These are phyloP conservation scores for Asobara japonica DNA, from an alignment of 1,140 invertebrate species.

Conservation along the genomic window DNA sequence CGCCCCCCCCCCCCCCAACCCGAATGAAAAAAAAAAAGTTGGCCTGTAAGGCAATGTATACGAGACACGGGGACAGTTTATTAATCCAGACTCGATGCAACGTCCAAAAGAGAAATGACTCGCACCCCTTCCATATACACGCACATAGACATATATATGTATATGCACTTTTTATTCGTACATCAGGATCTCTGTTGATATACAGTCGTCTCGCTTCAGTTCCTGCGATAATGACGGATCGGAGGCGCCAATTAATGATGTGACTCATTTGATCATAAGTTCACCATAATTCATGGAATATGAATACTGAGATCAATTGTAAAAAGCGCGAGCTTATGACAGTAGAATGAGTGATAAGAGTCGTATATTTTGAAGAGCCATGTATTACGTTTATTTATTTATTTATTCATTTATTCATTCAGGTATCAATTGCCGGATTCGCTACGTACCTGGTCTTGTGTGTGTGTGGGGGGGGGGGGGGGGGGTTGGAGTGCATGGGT, in stretches of 20 bases:
- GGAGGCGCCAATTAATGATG: background rate
- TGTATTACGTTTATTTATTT: no score
- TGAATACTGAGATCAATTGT: no score
- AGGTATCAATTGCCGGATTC: no score
- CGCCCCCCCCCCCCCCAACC: background rate
- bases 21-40: no score
- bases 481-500: no score
- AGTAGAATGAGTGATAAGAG: no score
- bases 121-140: background rate
- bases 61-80: slow-evolving; percentile 29
- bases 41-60: slow-evolving; percentile 14
- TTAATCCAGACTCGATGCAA: slow-evolving; percentile 32
- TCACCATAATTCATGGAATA: no score
- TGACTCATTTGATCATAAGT: background rate
- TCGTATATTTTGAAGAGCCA: no score
- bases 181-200: background rate
- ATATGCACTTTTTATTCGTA: background rate
- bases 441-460: no score
- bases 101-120: slow-evolving; percentile 3
- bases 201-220: background rate
- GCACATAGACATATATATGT: background rate
- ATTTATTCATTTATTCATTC: no score
- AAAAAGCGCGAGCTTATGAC: no score
- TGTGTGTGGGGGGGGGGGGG: no score
- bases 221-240: background rate